Evolutionary conservation across 2,888 invertebrate species (phyloP), one percentile per base, ranked within the genome.

Genomic region (Onchidella celtica): DNA sequence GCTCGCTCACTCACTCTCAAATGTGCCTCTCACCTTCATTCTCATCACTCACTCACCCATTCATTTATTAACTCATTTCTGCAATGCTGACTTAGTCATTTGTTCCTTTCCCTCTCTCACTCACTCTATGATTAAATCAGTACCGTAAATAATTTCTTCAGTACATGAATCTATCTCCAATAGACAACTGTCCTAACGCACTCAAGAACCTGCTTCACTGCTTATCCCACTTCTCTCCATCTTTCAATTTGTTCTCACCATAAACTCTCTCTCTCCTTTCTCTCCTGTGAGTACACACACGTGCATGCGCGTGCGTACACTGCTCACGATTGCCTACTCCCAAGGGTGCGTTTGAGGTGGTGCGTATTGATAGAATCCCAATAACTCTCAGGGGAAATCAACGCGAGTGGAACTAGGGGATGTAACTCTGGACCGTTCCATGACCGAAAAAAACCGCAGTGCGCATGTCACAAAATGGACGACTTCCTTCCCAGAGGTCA

Each of bases 301-400:
- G 72, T 29, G 72, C 57, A 34, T 57, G 47, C 57, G 32, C 72
- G 9, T 6, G 32, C 34, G 72, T 55, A 57, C 57, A 6, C 6
- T 34, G 32, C 9, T 32, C 17, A 21, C 34, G 72, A 72, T 72
- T 72, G 72, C 24, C 57, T 32, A 72, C 55, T 72, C 61, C 47
- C 75, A 3, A 40, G 77, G 57, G 77, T 61, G 36, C 38, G 81
- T 78, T 78, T 70, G 55, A 78, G 69, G 69, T 95, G 36, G 78
- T 29, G 66, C 36, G 78, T 78, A 78, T 78, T 78, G 78, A 78
- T 69, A 78, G 69, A 59, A 61, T 69, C 36, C 72, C 59, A n/a
- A 29, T 6, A 27, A 69, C 40, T 40, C 70, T 61, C 78, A 0
- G 9, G 70, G 78, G 78, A 78, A 78, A 78, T 78, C 66, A 78